phyloP scores from a whole-genome alignment of 2,888 invertebrate species.

The Microctonus aethiopoides region DNA sequence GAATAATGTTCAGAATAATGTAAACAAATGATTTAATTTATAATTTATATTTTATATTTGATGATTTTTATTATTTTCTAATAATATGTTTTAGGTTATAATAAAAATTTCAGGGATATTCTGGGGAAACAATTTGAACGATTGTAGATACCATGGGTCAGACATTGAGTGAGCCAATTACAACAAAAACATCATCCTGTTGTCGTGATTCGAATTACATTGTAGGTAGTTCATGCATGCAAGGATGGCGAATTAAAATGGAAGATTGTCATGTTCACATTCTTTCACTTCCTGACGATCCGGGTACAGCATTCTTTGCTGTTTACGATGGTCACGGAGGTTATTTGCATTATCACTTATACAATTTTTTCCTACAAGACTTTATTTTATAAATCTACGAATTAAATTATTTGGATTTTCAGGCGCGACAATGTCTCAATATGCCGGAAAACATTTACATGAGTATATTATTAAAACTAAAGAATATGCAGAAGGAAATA shows the following conservation, averaged over 20 bases:
- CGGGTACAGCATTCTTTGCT: slow-evolving; percentile 92
- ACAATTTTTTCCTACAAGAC: too few species aligned
- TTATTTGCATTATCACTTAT: too few species aligned
- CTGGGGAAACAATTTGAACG: not conserved
- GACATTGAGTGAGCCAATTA: slow-evolving; percentile 96
- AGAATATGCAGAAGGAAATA: slow-evolving; percentile 85
- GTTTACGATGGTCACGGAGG: slow-evolving; percentile 97
- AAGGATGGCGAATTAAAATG: slow-evolving; percentile 99
- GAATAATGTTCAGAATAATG: too few species aligned
- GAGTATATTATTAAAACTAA: slow-evolving; percentile 87
- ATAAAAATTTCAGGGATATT: not conserved
- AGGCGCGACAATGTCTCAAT: slow-evolving; percentile 90
- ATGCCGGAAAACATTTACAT: slow-evolving; percentile 95
- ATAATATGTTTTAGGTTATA: too few species aligned
- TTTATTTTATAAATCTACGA: too few species aligned
- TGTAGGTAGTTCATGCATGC: slow-evolving; percentile 99
- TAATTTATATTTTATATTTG: too few species aligned
- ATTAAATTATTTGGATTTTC: not conserved
- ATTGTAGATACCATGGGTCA: slow-evolving; percentile 83
- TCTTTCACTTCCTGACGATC: slow-evolving; percentile 91
- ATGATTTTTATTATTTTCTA: too few species aligned
- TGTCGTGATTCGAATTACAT: slow-evolving; percentile 78
- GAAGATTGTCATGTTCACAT: slow-evolving; percentile 99
- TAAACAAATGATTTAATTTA: too few species aligned
- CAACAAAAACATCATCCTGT: slow-evolving; percentile 85